These are phyloP conservation scores for Falco berigora DNA, from an alignment of 2,797 vertebrate genomes.

Conservation along the genomic window DNA sequence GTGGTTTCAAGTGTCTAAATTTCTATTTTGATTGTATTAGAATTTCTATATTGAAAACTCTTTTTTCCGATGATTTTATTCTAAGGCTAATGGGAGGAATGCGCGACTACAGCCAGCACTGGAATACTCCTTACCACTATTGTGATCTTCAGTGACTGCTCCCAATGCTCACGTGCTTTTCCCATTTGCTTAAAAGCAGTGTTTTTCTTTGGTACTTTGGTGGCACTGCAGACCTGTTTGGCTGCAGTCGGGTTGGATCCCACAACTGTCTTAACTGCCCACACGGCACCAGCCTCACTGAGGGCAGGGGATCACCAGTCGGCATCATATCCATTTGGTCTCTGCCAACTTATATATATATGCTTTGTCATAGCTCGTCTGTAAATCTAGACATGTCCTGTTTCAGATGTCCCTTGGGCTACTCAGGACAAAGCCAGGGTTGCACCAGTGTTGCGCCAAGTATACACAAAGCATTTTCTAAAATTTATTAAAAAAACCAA, in stretches of 20 bases:
- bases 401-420: neutral
- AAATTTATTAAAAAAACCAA: neutral
- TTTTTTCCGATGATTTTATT: neutral
- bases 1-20: neutral
- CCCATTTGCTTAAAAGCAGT: neutral
- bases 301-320: neutral
- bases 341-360: neutral
- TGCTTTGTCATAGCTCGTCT: neutral
- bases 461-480: neutral
- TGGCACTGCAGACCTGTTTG: neutral
- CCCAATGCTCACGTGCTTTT: neutral
- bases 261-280: neutral
- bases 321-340: rapidly evolving
- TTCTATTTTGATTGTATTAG: neutral
- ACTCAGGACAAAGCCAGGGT: neutral
- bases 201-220: neutral
- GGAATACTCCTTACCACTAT: neutral
- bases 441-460: neutral
- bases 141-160: neutral
- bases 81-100: neutral
- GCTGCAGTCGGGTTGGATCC: neutral
- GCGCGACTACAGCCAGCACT: neutral
- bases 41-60: neutral
- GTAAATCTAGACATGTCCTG: neutral
- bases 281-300: rapidly evolving